A percentile compares a stretch with the other conserved stretches of the same genome.
These are phyloP conservation scores for Clarias macrocephalus DNA, from an alignment of 2,113 vertebrate genomes.

Conservation along the genomic window DNA sequence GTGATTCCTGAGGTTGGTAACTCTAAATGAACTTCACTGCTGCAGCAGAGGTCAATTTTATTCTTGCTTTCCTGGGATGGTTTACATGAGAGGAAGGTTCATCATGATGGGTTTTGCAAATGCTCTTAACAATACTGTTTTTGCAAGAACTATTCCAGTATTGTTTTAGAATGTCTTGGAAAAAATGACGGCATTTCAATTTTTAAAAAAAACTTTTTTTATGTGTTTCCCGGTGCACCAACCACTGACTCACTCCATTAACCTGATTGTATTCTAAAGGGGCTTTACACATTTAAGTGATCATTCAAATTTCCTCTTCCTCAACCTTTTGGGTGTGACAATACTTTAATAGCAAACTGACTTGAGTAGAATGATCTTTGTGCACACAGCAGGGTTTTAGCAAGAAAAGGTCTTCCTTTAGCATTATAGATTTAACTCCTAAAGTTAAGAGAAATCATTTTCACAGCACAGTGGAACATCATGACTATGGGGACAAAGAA, in stretches of 20 bases:
- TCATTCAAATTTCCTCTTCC: conserved; percentile 11
- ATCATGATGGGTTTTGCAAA: no score
- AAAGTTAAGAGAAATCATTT: neutral
- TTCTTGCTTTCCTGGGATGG: no score
- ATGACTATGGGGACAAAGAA: conserved; percentile 11
- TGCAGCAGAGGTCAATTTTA: no score
- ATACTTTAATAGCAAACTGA: neutral
- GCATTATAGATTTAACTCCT: neutral
- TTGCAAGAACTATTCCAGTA: no score
- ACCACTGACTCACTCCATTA: neutral
- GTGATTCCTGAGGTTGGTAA: no score
- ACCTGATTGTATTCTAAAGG: neutral
- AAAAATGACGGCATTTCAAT: no score
- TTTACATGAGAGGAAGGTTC: no score
- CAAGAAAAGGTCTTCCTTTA: neutral
- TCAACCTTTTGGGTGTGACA: neutral
- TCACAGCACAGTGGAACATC: neutral
- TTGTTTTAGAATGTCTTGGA: no score
- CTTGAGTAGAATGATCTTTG: neutral
- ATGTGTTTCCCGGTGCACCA: neutral
- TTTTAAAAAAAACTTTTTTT: no score
- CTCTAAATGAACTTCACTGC: no score
- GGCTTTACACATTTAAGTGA: neutral
- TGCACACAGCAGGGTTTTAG: neutral
- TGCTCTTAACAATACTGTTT: no score